A percentile compares a stretch with the other conserved stretches of the same genome.
phyloP scores from a whole-genome alignment of 2,797 vertebrate species.

The Halcyon badia region DNA sequence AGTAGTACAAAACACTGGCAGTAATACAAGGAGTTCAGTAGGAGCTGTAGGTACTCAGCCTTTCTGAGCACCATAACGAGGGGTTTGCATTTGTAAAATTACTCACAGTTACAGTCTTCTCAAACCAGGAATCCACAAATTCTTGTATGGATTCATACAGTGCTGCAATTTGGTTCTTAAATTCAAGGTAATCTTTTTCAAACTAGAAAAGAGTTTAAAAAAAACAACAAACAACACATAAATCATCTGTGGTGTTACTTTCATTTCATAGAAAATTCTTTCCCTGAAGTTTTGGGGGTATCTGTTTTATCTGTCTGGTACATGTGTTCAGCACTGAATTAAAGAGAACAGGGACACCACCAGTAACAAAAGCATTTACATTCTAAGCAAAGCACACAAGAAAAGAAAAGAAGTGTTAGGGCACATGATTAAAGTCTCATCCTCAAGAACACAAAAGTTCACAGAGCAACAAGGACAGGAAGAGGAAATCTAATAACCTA shows the following conservation, averaged over 20 bases:
- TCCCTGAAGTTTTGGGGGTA: background rate
- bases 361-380: background rate
- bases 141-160: constrained; percentile 82
- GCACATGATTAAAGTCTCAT: background rate
- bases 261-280: background rate
- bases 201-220: constrained; percentile 76
- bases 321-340: background rate
- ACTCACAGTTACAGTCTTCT: constrained; percentile 82
- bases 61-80: background rate
- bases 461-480: background rate
- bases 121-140: constrained; percentile 86
- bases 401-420: background rate
- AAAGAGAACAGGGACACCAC: background rate
- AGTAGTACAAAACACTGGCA: background rate
- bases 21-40: background rate
- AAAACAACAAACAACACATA: background rate
- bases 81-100: background rate
- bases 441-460: background rate
- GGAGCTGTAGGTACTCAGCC: background rate
- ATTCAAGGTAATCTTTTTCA: constrained; percentile 87
- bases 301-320: background rate
- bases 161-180: constrained; percentile 83
- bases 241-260: background rate
- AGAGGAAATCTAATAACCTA: background rate
- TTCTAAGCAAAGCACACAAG: background rate